A percentile compares a stretch with the other conserved stretches of the same genome.
Evolutionary conservation across 1,140 invertebrate genomes (phyloP).

Genomic region (Drosophila novamexicana): DNA sequence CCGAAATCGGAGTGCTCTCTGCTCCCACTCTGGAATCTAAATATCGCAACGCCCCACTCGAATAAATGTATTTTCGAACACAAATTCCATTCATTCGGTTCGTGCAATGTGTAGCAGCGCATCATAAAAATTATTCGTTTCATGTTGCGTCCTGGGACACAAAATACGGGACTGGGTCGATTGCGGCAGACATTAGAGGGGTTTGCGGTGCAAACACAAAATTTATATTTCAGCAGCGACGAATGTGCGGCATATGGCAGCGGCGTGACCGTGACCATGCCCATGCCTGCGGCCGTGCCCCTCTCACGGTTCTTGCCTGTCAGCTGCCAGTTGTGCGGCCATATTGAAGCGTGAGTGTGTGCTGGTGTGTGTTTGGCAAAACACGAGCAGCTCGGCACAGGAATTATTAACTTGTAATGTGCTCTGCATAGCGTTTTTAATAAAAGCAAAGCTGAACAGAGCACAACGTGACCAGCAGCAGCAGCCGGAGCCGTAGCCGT

Average conservation of each 20-base stretch:
- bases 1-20: not conserved
- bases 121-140: conserved; percentile 82
- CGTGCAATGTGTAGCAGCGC: conserved; percentile 53
- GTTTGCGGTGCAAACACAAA: conserved; percentile 21
- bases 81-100: conserved; percentile 71
- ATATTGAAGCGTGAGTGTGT: conserved; percentile 12
- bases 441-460: conserved; percentile 67
- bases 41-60: conserved; percentile 60
- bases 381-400: conserved; percentile 57
- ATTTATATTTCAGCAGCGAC: conserved; percentile 66
- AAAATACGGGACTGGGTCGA: not conserved
- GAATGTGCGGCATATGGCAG: conserved; percentile 73
- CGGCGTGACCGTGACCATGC: conserved; percentile 48
- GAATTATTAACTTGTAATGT: conserved; percentile 83
- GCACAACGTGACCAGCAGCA: conserved; percentile 74
- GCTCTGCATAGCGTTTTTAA: conserved; percentile 83
- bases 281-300: conserved; percentile 15
- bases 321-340: conserved; percentile 13
- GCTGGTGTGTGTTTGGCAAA: conserved; percentile 15
- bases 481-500: conserved; percentile 13
- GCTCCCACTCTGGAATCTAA: conserved; percentile 5
- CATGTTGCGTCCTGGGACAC: conserved; percentile 66
- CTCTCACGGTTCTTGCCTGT: conserved; percentile 13
- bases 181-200: conserved; percentile 24
- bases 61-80: conserved; percentile 82